phyloP scores from a whole-genome alignment of 2,888 invertebrate species.

The Pristionchus japonicus region DNA sequence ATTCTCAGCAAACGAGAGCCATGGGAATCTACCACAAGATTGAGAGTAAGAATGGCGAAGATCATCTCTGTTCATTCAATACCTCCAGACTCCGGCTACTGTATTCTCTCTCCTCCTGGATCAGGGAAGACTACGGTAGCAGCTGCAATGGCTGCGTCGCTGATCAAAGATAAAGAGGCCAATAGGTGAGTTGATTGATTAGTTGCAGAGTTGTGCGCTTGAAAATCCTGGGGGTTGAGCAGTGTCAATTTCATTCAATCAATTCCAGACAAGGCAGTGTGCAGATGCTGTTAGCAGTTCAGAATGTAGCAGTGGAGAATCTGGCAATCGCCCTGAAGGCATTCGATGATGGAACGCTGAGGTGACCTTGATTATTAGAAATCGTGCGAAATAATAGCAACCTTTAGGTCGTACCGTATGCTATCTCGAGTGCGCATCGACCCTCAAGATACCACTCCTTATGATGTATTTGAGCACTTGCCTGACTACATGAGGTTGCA shows the following conservation, averaged over 20 bases:
- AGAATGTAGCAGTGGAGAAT: slow-evolving; percentile 26
- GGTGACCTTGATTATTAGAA: too few species aligned
- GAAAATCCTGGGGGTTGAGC: too few species aligned
- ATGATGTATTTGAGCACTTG: background rate
- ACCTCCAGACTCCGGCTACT: background rate
- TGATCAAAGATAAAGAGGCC: background rate
- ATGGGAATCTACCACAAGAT: background rate
- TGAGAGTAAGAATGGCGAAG: background rate
- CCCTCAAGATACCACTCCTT: background rate
- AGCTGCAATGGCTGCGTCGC: slow-evolving; percentile 17
- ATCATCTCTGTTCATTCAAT: background rate
- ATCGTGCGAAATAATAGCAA: too few species aligned
- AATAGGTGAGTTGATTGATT: background rate
- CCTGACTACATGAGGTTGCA: background rate
- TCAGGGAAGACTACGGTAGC: slow-evolving; percentile 39
- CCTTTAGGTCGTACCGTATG: background rate
- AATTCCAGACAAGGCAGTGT: background rate
- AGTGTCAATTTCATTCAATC: too few species aligned
- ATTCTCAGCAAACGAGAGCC: background rate
- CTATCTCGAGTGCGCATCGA: background rate
- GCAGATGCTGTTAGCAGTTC: background rate
- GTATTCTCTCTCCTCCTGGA: slow-evolving; percentile 29
- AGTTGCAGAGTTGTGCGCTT: too few species aligned
- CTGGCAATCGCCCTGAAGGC: background rate
- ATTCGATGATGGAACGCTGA: background rate